phyloP scores from a whole-genome alignment of 2,797 vertebrate species.

The Florisuga fusca region DNA sequence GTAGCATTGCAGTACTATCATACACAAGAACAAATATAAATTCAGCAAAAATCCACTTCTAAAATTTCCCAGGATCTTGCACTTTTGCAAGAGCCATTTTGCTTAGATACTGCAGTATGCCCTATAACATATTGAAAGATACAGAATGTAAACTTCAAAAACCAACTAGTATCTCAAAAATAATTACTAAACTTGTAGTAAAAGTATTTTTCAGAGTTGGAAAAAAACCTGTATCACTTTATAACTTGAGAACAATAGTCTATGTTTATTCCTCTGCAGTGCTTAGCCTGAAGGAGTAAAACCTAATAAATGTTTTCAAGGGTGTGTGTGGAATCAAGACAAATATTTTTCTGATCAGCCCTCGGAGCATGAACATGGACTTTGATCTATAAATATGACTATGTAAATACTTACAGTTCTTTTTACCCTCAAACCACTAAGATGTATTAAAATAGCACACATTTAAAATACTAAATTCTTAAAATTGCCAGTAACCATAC shows the following conservation, averaged over 20 bases:
- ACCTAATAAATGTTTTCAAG: rapidly evolving
- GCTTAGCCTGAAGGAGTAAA: background rate
- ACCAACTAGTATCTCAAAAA: background rate
- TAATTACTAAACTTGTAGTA: background rate
- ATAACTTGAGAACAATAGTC: background rate
- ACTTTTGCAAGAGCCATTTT: background rate
- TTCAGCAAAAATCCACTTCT: background rate
- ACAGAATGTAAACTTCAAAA: rapidly evolving
- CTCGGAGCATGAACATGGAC: rapidly evolving
- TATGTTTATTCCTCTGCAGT: background rate
- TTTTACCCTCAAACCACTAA: background rate
- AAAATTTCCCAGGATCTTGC: background rate
- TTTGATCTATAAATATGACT: background rate
- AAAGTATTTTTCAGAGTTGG: background rate
- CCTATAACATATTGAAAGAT: rapidly evolving
- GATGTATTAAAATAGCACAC: background rate
- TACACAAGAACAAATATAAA: background rate
- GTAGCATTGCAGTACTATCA: background rate
- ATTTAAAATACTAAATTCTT: background rate
- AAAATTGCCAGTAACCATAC: background rate
- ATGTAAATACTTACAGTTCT: background rate
- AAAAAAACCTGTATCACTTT: background rate
- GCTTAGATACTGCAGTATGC: background rate
- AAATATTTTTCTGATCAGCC: background rate
- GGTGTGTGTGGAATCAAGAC: rapidly evolving